These are phyloP conservation scores for Chaetorhynchus papuensis DNA, from an alignment of 2,113 vertebrate species.

Conservation along the genomic window DNA sequence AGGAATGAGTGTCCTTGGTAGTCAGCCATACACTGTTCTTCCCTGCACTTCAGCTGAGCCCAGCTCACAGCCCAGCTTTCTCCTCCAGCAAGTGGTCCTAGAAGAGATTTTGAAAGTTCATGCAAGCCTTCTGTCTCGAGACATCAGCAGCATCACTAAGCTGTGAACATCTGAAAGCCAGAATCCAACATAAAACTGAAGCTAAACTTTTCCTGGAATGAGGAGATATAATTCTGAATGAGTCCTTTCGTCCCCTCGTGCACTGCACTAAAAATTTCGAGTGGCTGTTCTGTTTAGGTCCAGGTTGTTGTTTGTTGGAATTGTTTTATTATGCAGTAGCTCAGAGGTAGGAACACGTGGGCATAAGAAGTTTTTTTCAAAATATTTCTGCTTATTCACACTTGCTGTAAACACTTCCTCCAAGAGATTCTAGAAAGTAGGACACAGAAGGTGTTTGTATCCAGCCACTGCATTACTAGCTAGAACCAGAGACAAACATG, in stretches of 20 bases:
- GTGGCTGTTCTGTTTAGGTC: neutral
- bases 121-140: neutral
- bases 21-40: neutral
- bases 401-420: constrained; percentile 46
- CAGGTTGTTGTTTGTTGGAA: neutral
- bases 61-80: neutral
- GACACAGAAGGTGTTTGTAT: constrained; percentile 45
- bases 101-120: neutral
- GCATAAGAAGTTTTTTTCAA: neutral
- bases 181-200: neutral
- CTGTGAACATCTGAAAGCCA: neutral
- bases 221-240: neutral
- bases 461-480: neutral
- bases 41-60: neutral
- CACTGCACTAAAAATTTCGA: neutral
- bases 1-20: neutral
- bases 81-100: neutral
- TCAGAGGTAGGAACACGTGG: neutral
- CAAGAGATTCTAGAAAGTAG: constrained; percentile 49
- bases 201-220: neutral
- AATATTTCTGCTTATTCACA: constrained; percentile 60
- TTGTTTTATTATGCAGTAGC: neutral
- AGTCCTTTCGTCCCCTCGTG: neutral
- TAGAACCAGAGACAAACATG: neutral
- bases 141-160: neutral